These are phyloP conservation scores for Drosophila suzukii DNA, from an alignment of 1,140 invertebrate species.

Conservation along the genomic window DNA sequence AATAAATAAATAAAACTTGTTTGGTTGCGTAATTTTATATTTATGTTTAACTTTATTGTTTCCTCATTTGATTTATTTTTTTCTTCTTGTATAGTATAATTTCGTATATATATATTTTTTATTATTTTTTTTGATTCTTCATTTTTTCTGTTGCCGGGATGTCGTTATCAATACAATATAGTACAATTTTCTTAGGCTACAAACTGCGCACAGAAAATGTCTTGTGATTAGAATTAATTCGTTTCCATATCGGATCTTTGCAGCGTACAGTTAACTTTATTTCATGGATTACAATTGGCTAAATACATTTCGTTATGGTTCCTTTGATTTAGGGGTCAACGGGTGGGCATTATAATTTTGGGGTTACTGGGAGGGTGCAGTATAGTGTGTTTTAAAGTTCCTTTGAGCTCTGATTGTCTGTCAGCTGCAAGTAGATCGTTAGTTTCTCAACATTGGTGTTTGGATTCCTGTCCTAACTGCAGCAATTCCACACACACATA, in stretches of 20 bases:
- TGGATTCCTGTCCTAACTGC: slow-evolving; percentile 28
- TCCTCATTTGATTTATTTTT: slow-evolving; percentile 25
- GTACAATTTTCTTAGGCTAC: slow-evolving; percentile 43
- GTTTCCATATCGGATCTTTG: slow-evolving; percentile 40
- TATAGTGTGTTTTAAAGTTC: slow-evolving; percentile 35
- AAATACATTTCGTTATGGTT: slow-evolving; percentile 26
- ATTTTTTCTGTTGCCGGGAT: slow-evolving; percentile 25
- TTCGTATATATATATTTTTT: slow-evolving; percentile 14
- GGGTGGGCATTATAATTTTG: slow-evolving; percentile 24
- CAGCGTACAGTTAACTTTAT: slow-evolving; percentile 39
- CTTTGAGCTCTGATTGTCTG: slow-evolving; percentile 79
- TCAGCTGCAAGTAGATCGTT: slow-evolving; percentile 70
- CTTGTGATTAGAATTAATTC: slow-evolving; percentile 35
- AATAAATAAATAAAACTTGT: background rate
- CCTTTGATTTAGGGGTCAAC: background rate
- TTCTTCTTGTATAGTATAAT: slow-evolving; percentile 30
- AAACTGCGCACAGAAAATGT: slow-evolving; percentile 36
- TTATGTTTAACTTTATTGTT: slow-evolving; percentile 65
- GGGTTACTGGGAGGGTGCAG: slow-evolving; percentile 7
- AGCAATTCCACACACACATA: slow-evolving; percentile 36
- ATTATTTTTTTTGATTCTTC: slow-evolving; percentile 15
- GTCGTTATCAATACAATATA: slow-evolving; percentile 44
- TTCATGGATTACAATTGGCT: slow-evolving; percentile 28
- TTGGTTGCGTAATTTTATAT: slow-evolving; percentile 23
- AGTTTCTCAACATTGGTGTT: slow-evolving; percentile 22